These are phyloP conservation scores for Ophiodon elongatus DNA, from an alignment of 2,113 vertebrate species.

Conservation along the genomic window DNA sequence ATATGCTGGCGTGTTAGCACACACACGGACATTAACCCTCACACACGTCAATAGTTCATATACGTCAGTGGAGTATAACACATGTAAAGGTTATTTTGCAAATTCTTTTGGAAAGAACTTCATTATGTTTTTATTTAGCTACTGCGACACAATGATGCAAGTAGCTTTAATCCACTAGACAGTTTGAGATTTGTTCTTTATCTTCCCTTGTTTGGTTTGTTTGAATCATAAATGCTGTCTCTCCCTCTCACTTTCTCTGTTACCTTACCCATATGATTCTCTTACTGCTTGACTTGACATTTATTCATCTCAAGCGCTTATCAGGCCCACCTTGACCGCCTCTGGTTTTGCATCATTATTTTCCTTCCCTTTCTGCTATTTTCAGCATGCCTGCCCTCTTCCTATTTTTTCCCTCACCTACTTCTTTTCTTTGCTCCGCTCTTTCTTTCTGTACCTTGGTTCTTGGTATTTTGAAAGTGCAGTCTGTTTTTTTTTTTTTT, in stretches of 20 bases:
- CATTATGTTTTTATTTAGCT: constrained; percentile 25
- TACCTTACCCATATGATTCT: constrained; percentile 45
- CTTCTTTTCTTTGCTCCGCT: constrained; percentile 46
- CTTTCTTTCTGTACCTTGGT: constrained; percentile 55
- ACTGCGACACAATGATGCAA: constrained; percentile 32
- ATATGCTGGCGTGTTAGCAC: constrained; percentile 44
- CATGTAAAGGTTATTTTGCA: constrained; percentile 31
- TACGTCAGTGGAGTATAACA: constrained; percentile 36
- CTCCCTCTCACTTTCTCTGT: constrained; percentile 35
- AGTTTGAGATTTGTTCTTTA: constrained; percentile 19
- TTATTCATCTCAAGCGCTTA: constrained; percentile 67
- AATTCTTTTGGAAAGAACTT: constrained; percentile 1
- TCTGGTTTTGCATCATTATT: constrained; percentile 78
- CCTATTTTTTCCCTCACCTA: constrained; percentile 53
- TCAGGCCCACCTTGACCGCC: constrained; percentile 68
- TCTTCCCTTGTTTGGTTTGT: constrained; percentile 41
- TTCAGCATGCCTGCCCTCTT: constrained; percentile 53
- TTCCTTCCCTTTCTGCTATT: constrained; percentile 59
- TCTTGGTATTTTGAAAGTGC: constrained; percentile 66
- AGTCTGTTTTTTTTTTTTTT: constrained; percentile 2
- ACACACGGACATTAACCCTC: constrained; percentile 25
- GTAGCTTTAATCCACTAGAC: constrained; percentile 12
- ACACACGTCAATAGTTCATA: constrained; percentile 48
- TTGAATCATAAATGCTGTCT: constrained; percentile 45
- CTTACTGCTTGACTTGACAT: constrained; percentile 67